These are phyloP conservation scores for Calameuta idolon DNA, from an alignment of 2,888 invertebrate genomes.

Conservation along the genomic window DNA sequence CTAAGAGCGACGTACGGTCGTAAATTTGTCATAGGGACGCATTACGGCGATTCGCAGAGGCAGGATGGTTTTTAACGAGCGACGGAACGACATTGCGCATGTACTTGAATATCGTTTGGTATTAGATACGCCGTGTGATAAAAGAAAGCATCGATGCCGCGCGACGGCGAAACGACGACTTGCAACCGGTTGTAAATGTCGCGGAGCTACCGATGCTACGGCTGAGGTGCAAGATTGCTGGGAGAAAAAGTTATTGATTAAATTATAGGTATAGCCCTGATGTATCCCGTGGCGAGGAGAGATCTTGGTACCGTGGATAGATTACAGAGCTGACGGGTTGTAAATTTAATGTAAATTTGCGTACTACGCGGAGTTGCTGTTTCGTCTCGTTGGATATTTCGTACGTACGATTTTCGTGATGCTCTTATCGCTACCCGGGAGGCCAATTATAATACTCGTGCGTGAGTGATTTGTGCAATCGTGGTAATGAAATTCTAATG, in stretches of 20 bases:
- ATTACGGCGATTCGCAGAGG: neutral
- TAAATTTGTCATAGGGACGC: neutral
- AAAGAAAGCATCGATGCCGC: neutral
- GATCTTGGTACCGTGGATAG: neutral
- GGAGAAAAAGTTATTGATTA: neutral
- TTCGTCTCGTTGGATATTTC: neutral
- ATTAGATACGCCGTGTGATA: neutral
- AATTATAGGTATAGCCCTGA: conserved; percentile 1
- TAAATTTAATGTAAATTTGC: conserved; percentile 1
- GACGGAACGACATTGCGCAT: neutral
- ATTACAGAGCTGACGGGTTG: neutral
- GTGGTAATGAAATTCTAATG: conserved; percentile 61
- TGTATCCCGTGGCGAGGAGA: neutral
- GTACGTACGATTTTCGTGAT: neutral
- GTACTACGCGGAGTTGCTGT: neutral
- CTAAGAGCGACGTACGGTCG: neutral
- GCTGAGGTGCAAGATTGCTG: neutral
- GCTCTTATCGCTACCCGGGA: conserved; percentile 41
- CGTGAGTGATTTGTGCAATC: conserved; percentile 44
- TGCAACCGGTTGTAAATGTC: neutral
- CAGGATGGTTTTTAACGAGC: neutral
- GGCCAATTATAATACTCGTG: conserved; percentile 54
- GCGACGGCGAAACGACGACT: neutral
- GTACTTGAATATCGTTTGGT: neutral
- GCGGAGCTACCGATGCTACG: neutral